Base-by-base conservation (phyloP, 2,113 vertebrate species). In the Bathybates hornii region DNA sequence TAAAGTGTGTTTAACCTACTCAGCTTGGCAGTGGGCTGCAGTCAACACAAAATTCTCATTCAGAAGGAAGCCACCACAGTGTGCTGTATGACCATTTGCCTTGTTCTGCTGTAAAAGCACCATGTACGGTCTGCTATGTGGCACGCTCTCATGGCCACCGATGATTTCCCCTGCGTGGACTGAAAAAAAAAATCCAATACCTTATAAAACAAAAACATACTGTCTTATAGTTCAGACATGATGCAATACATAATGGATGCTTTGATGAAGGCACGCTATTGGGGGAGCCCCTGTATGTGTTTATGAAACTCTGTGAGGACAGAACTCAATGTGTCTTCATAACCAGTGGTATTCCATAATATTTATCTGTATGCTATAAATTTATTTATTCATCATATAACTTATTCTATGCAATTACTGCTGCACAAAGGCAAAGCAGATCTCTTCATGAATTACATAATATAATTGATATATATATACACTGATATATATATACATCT, bases 41-140 rank as follows among this genome's bases (percentile, higher is more conserved):
- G 95, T 96, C 88, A 95, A 68, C 86, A 96, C 94, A 83, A 93
- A 95, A 9, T 96, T 90, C 11, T 93, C 38, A 21, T 32, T 94
- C 48, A 96, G 34, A 27, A 96, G 89, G 24, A 96, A 94, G 27
- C 94, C 96, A 8, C 36, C 94, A 16, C 96, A 96, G 71, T 13
- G 0, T 0, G 0, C 4, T n/a, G 0, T 12, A 2, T 1, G 1
- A 5, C 9, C 8, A 9, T 4, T 0, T 14, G 1, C 3, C 1
- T 0, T 1, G 2, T 3, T 6, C 7, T 0, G 1, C 27, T 27
- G 3, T 53, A 95, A 5, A 54, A 92, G 76, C 7, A 81, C 95
- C 95, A 96, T 96, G 89, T 94, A 95, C 1, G 95, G 93, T 13
- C 87, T 86, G 80, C 90, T 95, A 9, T 94, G 90, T 14, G 92